Evolutionary conservation across 2,888 invertebrate genomes (phyloP), one percentile per base, ranked within the genome.

Genomic region (Noctua pronuba): DNA sequence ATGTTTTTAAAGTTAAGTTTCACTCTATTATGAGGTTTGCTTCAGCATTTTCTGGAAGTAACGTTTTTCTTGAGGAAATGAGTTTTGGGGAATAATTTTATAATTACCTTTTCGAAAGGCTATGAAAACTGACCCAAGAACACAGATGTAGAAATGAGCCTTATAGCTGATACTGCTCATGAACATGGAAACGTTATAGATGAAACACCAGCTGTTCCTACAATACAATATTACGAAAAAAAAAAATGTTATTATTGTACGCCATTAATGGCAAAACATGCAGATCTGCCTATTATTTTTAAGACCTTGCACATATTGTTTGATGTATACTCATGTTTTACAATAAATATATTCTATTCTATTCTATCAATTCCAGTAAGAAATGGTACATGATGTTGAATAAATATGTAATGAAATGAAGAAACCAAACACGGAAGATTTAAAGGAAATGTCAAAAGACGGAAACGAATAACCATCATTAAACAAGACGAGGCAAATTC

Each of bases 1-100:
- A 88, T 83, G 86, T 81, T 86, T 81, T 75, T 69, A 65, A 86
- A 85, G 76, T 86, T 81, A 69, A 66, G 75, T 66, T 79, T 83
- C 79, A 85, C 76, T 88, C 80, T 78, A 80, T 86, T 79, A 81
- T 49, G 64, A 81, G 72, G 69, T 77, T 66, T 62, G 85, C 75
- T 73, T 73, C 79, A 78, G 76, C 75, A n/a, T 76, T 84, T 73
- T 84, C 86, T 82, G 77, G 78, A 38, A 82, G 74, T 76, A 77
- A 83, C 21, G 31, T 70, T 75, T 77, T 69, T 41, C 65, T 76
- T 58, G n/a, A 0, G 11, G 7, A 16, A 68, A 62, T 41, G n/a
- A 38, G 35, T 82, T 81, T 82, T 44, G 5, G 21, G 35, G n/a
- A 46, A 66, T 68, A 16, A 66, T 65, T 74, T n/a, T 2, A 76